phyloP scores from a whole-genome alignment of 1,140 invertebrate genomes.

The Phocides pigmalion region DNA sequence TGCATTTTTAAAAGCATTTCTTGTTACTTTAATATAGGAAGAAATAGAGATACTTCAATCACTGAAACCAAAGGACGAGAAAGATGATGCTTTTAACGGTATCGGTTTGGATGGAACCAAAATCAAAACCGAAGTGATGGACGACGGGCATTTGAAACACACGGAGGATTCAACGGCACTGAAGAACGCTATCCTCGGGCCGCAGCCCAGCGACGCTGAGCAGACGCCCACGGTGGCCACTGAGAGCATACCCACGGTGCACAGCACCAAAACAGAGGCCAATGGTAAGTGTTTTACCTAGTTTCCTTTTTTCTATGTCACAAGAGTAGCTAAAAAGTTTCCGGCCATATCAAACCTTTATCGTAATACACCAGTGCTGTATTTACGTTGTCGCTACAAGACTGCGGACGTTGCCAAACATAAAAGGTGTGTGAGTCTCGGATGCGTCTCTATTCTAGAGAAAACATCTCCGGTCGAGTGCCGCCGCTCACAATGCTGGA shows the following conservation, averaged over 20 bases:
- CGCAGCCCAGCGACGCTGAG: constrained; percentile 55
- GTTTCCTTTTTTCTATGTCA: not conserved
- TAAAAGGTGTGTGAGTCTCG: too few relatives aligned
- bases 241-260: constrained; percentile 54
- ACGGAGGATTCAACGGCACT: constrained; percentile 73
- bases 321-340: not conserved
- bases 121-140: constrained; percentile 61
- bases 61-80: constrained; percentile 73
- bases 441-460: too few relatives aligned
- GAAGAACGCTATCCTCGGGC: constrained; percentile 72
- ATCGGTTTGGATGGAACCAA: constrained; percentile 46
- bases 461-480: too few relatives aligned
- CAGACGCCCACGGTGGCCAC: constrained; percentile 42
- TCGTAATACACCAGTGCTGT: too few relatives aligned
- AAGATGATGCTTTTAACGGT: constrained; percentile 47
- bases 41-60: constrained; percentile 65
- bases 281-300: constrained; percentile 49
- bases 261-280: constrained; percentile 61
- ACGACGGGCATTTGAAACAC: constrained; percentile 68
- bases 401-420: too few relatives aligned
- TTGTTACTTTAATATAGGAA: constrained; percentile 50
- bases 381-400: too few relatives aligned
- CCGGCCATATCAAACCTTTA: too few relatives aligned
- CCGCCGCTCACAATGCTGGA: too few relatives aligned
- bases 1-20: not conserved